phyloP scores from a whole-genome alignment of 2,113 vertebrate genomes.

The Hemichromis elongatus region DNA sequence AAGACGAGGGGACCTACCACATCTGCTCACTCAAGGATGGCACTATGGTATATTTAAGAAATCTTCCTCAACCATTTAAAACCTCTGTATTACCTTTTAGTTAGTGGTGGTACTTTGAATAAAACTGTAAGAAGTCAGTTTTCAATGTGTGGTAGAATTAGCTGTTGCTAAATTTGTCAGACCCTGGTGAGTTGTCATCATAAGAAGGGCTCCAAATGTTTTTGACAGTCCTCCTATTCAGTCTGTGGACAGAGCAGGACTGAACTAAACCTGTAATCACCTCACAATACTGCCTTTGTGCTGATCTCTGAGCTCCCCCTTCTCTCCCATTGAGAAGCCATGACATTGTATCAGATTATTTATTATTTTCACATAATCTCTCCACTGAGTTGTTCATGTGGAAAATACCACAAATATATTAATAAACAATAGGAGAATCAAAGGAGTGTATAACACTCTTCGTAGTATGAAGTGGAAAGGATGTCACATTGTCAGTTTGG shows the following conservation, averaged over 20 bases:
- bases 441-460: neutral
- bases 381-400: neutral
- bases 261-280: neutral
- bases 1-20: slow-evolving; percentile 86
- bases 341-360: neutral
- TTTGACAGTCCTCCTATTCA: slow-evolving; percentile 34
- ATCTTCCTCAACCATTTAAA: neutral
- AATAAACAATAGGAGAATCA: neutral
- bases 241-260: neutral
- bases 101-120: neutral
- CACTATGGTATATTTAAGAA: slow-evolving; percentile 77
- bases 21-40: slow-evolving; percentile 87
- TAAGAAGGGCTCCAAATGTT: slow-evolving; percentile 33
- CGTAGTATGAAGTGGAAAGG: neutral
- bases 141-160: neutral
- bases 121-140: neutral
- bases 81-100: neutral
- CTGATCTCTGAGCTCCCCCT: neutral
- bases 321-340: neutral
- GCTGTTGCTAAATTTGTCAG: neutral
- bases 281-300: neutral
- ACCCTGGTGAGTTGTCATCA: slow-evolving; percentile 1
- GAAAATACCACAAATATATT: neutral
- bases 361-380: neutral
- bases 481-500: neutral